Conservation (phyloP, 2,113 vertebrate species). For the Trogon surrucura region DNA sequence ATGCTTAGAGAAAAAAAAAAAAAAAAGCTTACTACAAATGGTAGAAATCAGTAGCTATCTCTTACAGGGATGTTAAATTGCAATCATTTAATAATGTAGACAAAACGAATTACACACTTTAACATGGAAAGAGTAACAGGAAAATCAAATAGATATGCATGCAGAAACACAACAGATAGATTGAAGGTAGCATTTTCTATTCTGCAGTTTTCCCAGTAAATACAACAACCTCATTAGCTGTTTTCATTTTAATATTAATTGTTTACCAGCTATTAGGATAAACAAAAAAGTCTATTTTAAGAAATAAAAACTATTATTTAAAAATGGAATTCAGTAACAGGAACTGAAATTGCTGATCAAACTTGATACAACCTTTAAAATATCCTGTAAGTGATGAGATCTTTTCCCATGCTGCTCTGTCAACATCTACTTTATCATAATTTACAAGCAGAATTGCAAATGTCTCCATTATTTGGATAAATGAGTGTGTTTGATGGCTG, state of each 20-base stretch:
- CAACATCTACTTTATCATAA: slow-evolving; percentile 32
- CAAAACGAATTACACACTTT: background rate
- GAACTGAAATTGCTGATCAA: background rate
- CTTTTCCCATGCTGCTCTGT: background rate
- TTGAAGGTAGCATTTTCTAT: background rate
- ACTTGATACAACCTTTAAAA: background rate
- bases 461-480: slow-evolving; percentile 22
- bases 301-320: background rate
- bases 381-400: background rate
- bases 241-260: background rate
- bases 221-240: background rate
- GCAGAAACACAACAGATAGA: background rate
- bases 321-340: background rate
- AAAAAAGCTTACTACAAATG: background rate
- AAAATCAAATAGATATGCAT: background rate
- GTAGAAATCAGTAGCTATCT: background rate
- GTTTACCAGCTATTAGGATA: background rate
- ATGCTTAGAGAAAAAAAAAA: background rate
- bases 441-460: slow-evolving; percentile 11
- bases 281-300: background rate
- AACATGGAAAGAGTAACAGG: background rate
- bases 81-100: background rate
- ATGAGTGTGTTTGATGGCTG: background rate
- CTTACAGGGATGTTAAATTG: background rate
- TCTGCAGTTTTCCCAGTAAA: background rate